phyloP scores from a whole-genome alignment of 2,113 vertebrate species.

The Ptyas mucosa region DNA sequence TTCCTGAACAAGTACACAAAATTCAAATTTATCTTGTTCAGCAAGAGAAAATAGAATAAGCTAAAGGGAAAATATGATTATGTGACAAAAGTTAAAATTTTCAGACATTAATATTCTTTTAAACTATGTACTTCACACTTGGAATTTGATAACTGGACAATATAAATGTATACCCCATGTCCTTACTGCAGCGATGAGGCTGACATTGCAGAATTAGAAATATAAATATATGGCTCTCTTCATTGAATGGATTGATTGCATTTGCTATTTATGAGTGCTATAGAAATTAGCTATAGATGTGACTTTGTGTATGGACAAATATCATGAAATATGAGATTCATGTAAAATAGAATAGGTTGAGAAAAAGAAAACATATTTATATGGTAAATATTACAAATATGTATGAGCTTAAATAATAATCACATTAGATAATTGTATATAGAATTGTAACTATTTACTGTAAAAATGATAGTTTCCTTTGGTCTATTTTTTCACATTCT shows the following conservation, averaged over 20 bases:
- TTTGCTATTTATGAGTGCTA: background rate
- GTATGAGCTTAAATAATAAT: background rate
- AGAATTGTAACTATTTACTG: background rate
- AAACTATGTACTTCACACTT: background rate
- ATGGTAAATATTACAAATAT: background rate
- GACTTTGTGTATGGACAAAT: background rate
- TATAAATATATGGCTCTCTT: background rate
- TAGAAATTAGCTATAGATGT: background rate
- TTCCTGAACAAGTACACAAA: background rate
- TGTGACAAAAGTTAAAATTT: background rate
- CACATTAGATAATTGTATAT: background rate
- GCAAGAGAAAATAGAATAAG: background rate
- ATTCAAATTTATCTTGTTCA: background rate
- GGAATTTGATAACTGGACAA: background rate
- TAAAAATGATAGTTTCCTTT: background rate
- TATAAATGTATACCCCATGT: background rate
- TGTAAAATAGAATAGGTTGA: background rate
- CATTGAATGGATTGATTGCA: background rate
- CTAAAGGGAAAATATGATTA: background rate
- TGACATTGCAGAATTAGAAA: background rate
- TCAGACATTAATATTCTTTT: background rate
- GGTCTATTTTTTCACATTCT: background rate
- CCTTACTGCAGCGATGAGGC: background rate
- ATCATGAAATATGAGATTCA: background rate
- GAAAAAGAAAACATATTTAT: background rate